Evolutionary conservation across 2,113 vertebrate genomes (phyloP).

Genomic region (Diglossa brunneiventris): DNA sequence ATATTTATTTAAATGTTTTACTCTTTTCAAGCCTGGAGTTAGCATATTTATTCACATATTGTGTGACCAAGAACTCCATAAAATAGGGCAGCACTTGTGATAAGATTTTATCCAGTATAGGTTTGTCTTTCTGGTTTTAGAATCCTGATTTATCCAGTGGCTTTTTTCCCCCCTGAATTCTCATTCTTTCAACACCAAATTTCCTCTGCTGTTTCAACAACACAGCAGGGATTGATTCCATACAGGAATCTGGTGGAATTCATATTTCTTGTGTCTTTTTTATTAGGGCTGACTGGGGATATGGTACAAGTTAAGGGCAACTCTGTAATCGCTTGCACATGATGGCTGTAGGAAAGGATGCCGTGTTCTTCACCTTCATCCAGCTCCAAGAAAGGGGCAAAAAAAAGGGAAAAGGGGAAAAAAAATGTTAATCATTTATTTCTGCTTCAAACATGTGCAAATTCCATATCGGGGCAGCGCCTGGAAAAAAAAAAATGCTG

Average conservation of each 20-base stretch:
- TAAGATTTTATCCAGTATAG: background rate
- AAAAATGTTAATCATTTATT: conserved; percentile 11
- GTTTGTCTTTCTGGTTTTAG: background rate
- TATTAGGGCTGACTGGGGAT: conserved; percentile 14
- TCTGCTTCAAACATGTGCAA: conserved; percentile 42
- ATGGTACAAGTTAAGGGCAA: conserved; percentile 44
- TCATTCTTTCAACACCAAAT: background rate
- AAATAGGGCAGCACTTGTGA: background rate
- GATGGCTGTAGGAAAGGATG: conserved; percentile 33
- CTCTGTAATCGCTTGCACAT: conserved; percentile 47
- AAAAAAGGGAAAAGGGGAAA: fast-evolving
- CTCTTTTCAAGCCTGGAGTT: background rate
- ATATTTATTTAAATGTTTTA: background rate
- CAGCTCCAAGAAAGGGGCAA: background rate
- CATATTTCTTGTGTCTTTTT: conserved; percentile 23
- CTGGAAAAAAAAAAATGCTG: background rate
- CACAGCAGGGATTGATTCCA: conserved; percentile 13
- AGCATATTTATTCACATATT: background rate
- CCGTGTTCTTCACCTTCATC: conserved; percentile 28
- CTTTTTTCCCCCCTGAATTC: background rate
- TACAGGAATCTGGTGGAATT: background rate
- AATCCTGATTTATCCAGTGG: too few relatives aligned
- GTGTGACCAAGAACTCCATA: background rate
- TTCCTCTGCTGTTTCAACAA: background rate
- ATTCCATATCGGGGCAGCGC: background rate